Conservation (phyloP, 2,888 invertebrate genomes). For the Leptinotarsa juncta region DNA sequence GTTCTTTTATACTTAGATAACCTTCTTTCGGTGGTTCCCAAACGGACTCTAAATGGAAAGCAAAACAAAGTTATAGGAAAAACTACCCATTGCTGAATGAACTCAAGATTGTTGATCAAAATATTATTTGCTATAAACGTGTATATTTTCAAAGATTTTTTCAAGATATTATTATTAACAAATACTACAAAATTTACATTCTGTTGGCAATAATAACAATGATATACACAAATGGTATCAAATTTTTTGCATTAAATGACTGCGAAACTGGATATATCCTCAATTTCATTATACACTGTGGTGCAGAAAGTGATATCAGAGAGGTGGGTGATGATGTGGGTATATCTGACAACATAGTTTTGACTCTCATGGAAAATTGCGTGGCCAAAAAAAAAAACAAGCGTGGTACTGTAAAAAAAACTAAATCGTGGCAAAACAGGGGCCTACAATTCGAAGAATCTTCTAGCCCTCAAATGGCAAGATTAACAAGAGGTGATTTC, state of each 20-base stretch:
- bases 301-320: conserved; percentile 37
- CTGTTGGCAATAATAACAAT: conserved; percentile 20
- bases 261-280: conserved; percentile 41
- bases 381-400: conserved; percentile 1
- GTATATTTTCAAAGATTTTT: conserved; percentile 16
- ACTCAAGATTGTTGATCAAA: no score
- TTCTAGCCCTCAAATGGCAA: conserved; percentile 54
- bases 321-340: conserved; percentile 20
- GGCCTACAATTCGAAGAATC: conserved; percentile 24
- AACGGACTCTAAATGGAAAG: conserved; percentile 73
- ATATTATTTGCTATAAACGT: conserved; percentile 25
- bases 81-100: no score
- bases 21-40: conserved; percentile 83
- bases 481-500: conserved; percentile 54
- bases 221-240: conserved; percentile 25
- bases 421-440: conserved; percentile 27
- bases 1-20: conserved; percentile 75
- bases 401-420: conserved; percentile 34
- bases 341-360: conserved; percentile 30
- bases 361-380: conserved; percentile 32
- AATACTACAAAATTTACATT: conserved; percentile 34
- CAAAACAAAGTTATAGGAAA: not conserved
- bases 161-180: conserved; percentile 26
- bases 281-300: conserved; percentile 48
- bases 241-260: conserved; percentile 32